Percentiles rank a stretch among this genome's conserved stretches.
These are phyloP conservation scores for Myrmecophaga tridactyla DNA, from an alignment of 2,113 vertebrate genomes.

Conservation along the genomic window DNA sequence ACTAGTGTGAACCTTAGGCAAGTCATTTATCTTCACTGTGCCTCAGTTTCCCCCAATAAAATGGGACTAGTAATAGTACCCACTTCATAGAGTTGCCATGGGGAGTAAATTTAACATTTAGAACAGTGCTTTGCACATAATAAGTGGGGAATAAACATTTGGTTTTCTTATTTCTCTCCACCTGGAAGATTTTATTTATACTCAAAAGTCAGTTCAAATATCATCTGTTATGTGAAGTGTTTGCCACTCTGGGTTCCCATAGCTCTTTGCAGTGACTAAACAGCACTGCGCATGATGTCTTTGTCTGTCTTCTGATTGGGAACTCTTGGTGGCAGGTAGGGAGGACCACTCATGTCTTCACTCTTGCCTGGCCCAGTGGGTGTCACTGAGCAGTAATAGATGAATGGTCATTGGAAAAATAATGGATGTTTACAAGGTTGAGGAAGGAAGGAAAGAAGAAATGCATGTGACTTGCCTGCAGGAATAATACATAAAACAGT, in stretches of 20 bases:
- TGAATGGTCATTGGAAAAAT: no score
- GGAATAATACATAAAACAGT: neutral
- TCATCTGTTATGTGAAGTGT: neutral
- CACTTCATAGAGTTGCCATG: neutral
- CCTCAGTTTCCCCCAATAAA: neutral
- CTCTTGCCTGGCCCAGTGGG: neutral
- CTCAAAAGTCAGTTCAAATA: neutral
- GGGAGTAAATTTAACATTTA: neutral
- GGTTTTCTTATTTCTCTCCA: neutral
- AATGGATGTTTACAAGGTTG: neutral
- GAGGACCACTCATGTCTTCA: neutral
- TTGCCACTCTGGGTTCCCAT: neutral
- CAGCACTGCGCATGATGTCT: no score
- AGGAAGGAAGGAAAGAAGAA: no score
- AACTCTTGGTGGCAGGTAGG: neutral
- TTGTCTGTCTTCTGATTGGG: neutral
- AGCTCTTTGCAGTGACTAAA: neutral
- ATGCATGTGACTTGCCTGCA: rapidly evolving
- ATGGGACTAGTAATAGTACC: neutral
- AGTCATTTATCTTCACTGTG: neutral
- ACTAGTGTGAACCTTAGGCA: neutral
- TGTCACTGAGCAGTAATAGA: neutral
- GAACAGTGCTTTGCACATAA: neutral
- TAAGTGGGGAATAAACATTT: neutral
- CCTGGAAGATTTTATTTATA: neutral